A percentile compares a stretch with the other conserved stretches of the same genome.
Evolutionary conservation across 1,140 invertebrate genomes (phyloP).

Genomic region (Marisa cornuarietis): DNA sequence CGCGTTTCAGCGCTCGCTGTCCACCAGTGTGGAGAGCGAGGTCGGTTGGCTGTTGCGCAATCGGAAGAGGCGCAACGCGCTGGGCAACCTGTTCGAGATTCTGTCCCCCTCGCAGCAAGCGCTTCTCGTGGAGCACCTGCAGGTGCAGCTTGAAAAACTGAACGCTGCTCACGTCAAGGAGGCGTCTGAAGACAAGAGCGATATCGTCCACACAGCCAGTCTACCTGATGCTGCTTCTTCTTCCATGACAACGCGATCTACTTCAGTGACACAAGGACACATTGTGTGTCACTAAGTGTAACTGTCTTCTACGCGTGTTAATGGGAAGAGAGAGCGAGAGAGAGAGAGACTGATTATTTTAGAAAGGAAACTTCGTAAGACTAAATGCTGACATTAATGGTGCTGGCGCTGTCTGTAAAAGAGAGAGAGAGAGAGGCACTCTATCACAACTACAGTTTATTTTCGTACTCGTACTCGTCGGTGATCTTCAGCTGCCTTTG

Average conservation of each 20-base stretch:
- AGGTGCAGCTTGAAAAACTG: background rate
- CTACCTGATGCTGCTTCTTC: background rate
- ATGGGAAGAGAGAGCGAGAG: conserved; percentile 5
- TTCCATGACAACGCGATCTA: background rate
- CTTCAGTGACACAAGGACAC: background rate
- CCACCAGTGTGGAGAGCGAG: conserved; percentile 8
- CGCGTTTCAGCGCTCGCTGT: background rate
- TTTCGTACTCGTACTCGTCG: too few relatives aligned
- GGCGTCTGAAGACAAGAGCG: background rate
- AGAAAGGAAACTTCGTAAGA: background rate
- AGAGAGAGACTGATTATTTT: background rate
- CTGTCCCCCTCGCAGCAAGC: conserved; percentile 2
- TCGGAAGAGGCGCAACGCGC: conserved; percentile 6
- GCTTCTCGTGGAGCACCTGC: conserved; percentile 19
- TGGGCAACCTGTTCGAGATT: conserved; percentile 21
- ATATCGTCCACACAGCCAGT: background rate
- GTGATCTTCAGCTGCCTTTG: too few relatives aligned
- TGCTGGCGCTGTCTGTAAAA: too few relatives aligned
- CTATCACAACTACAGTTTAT: too few relatives aligned
- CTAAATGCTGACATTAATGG: too few relatives aligned
- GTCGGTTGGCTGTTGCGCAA: conserved; percentile 1
- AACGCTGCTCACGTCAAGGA: background rate
- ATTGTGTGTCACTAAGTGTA: background rate
- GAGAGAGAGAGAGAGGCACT: too few relatives aligned
- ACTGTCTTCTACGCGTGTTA: too few relatives aligned